Evolutionary conservation across 2,113 vertebrate genomes (phyloP).

Genomic region (Gymnogyps californianus): DNA sequence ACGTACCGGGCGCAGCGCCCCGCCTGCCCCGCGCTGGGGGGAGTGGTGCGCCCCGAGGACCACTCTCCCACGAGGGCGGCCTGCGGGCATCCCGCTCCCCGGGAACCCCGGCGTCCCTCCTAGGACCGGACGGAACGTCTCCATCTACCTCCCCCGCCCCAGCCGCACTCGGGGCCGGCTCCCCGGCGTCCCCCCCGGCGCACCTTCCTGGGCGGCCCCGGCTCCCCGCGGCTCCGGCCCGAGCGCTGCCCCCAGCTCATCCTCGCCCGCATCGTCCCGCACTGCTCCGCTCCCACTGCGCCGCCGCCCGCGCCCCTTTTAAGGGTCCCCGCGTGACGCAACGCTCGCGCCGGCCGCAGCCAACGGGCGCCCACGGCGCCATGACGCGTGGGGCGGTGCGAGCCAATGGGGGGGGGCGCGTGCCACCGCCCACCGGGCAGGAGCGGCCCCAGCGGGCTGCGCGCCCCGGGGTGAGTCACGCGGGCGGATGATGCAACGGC

Average conservation of each 20-base stretch:
- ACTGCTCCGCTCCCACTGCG: background rate
- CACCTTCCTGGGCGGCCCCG: background rate
- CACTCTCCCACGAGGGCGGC: background rate
- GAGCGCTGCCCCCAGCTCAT: background rate
- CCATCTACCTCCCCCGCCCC: too few species aligned
- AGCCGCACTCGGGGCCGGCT: background rate
- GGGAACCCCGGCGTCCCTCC: background rate
- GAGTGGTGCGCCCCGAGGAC: background rate
- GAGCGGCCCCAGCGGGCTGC: background rate
- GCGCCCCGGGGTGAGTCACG: background rate
- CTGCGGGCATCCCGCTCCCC: too few species aligned
- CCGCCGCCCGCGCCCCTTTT: background rate
- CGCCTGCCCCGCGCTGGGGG: too few species aligned
- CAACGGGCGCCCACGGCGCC: background rate
- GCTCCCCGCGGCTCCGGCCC: background rate
- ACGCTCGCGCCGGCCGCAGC: background rate
- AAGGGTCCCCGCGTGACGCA: background rate
- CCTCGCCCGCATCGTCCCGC: background rate
- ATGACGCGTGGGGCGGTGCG: fast-evolving
- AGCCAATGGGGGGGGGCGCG: background rate
- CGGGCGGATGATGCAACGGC: background rate
- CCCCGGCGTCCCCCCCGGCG: background rate
- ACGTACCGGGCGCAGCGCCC: background rate
- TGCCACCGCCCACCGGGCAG: background rate
- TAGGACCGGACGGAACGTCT: background rate